phyloP scores from a whole-genome alignment of 2,113 vertebrate genomes.

The Etheostoma spectabile region DNA sequence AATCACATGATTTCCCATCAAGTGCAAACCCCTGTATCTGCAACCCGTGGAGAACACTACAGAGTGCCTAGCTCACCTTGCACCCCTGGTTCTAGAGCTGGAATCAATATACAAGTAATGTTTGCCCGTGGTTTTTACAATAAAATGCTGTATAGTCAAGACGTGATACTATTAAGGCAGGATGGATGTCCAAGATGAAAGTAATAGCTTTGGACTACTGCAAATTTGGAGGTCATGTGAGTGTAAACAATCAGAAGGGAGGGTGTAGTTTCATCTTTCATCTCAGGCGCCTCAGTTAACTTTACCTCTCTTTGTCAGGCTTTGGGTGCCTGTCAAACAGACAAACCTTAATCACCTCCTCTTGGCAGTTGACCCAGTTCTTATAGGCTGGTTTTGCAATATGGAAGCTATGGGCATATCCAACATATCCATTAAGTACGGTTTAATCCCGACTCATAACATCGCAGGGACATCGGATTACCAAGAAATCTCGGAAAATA shows the following conservation, averaged over 20 bases:
- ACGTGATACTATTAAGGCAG: slow-evolving; percentile 34
- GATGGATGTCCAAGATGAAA: slow-evolving; percentile 36
- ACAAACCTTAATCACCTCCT: slow-evolving; percentile 69
- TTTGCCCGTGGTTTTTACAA: slow-evolving; percentile 30
- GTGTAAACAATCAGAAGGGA: slow-evolving; percentile 28
- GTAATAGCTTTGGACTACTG: slow-evolving; percentile 39
- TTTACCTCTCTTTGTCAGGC: slow-evolving; percentile 62
- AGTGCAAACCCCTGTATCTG: slow-evolving; percentile 11
- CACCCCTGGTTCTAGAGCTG: slow-evolving; percentile 15
- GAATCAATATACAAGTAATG: slow-evolving; percentile 38
- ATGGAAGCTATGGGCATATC: slow-evolving; percentile 52
- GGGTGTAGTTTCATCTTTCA: slow-evolving; percentile 37
- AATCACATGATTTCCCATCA: slow-evolving; percentile 46
- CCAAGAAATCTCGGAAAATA: slow-evolving; percentile 52
- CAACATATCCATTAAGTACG: slow-evolving; percentile 62
- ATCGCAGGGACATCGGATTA: slow-evolving; percentile 67
- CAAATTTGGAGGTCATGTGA: slow-evolving; percentile 29
- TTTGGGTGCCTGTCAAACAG: slow-evolving; percentile 72
- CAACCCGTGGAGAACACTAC: slow-evolving; percentile 8
- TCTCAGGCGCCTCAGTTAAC: slow-evolving; percentile 36
- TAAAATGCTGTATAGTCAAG: slow-evolving; percentile 30
- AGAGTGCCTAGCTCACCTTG: slow-evolving; percentile 23
- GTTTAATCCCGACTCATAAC: slow-evolving; percentile 71
- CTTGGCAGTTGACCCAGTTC: slow-evolving; percentile 81
- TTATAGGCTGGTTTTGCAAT: slow-evolving; percentile 63